A percentile compares a stretch with the other conserved stretches of the same genome.
Conservation (phyloP, 2,113 vertebrate genomes). For the Saccopteryx bilineata region DNA sequence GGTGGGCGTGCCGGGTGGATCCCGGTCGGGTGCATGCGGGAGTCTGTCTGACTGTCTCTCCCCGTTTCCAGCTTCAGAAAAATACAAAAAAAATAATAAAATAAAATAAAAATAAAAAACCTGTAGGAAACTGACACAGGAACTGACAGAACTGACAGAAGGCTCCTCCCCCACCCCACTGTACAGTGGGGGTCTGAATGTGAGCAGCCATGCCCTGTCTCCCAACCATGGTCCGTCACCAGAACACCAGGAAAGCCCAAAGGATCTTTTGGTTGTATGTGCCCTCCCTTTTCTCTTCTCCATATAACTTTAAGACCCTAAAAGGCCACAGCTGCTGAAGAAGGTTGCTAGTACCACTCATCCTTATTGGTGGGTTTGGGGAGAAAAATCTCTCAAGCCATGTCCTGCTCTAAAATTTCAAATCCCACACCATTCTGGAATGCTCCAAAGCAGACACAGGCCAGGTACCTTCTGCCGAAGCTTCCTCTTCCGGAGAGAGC, state of each 20-base stretch:
- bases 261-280: background rate
- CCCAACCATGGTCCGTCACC: accelerated
- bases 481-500: background rate
- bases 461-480: background rate
- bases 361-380: background rate
- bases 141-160: background rate
- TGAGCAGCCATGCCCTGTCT: accelerated
- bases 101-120: too few species aligned
- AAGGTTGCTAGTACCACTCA: background rate
- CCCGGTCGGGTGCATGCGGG: too few species aligned
- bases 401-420: background rate
- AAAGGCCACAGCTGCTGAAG: background rate
- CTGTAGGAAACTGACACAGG: background rate
- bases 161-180: background rate
- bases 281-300: background rate
- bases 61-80: too few species aligned
- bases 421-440: background rate
- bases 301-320: background rate
- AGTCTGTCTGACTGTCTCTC: too few species aligned
- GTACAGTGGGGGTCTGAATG: too few species aligned
- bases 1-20: too few species aligned
- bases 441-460: background rate
- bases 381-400: background rate
- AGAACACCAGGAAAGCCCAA: background rate
- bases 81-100: too few species aligned